Evolutionary conservation across 2,113 vertebrate genomes (phyloP), one percentile per base, ranked within the genome.

Genomic region (Halichoeres trimaculatus): DNA sequence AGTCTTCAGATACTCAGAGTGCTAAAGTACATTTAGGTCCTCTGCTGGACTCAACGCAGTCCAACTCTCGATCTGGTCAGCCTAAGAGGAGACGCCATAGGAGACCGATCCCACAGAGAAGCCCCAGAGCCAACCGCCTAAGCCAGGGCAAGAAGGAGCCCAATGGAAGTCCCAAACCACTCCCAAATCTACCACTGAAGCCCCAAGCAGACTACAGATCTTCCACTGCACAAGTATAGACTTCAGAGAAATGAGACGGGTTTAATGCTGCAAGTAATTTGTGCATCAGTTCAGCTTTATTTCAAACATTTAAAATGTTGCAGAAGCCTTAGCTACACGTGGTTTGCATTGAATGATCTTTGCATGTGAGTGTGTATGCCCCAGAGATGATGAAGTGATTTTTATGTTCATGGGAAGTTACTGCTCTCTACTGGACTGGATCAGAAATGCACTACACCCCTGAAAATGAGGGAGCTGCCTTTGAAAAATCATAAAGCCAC

Each of bases 1-100:
- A 96, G 89, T 96, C 96, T 3, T 97, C 96, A 0, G 96, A 96
- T 62, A 90, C 94, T 12, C 93, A 95, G 85, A 97, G 96, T 11
- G 93, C 77, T 38, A 94, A 90, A 79, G 63, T 95, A 19, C 91
- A 91, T 64, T 41, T 88, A 41, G 93, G 93, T 70, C 86, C 91
- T 16, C 83, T 90, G 8, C 30, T 90, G 60, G 88, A 93, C 59
- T 40, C 65, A 1, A 78, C 77, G 1, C 61, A 83, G 16, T 14
- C 86, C 17, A 81, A 76, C 17, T 40, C 55, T 14, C 30, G 12
- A 17, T 67, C 71, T 26, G 90, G 78, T 3, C 84, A 70, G 16
- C 74, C 85, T 23, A 94, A 86, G 76, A 92, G 89, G 59, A 91
- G 90, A 76, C 93, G 89, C 34, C 89, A 87, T 20, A 91, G 88